Evolutionary conservation across 2,888 invertebrate genomes (phyloP).

Genomic region (Leptothorax acervorum): DNA sequence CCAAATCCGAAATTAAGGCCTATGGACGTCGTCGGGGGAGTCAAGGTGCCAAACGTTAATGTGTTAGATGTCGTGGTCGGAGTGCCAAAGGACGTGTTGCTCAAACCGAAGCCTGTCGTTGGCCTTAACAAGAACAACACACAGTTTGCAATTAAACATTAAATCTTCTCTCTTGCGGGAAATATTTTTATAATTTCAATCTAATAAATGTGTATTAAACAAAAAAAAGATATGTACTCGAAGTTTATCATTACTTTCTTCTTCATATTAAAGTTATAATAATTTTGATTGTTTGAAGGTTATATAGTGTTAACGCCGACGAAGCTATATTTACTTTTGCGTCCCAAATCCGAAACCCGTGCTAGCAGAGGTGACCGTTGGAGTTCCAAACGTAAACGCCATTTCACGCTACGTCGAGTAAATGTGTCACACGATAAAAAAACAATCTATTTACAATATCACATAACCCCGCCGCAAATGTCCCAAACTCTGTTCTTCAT

Average conservation of each 20-base stretch:
- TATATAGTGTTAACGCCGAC: constrained; percentile 51
- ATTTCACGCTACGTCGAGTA: constrained; percentile 50
- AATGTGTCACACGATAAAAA: not conserved
- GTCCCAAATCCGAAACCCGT: constrained; percentile 77
- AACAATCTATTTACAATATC: constrained; percentile 26
- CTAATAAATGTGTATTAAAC: not conserved
- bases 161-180: not conserved
- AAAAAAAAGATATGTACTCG: not conserved
- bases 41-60: constrained; percentile 75
- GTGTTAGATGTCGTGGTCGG: constrained; percentile 74
- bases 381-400: constrained; percentile 80
- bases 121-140: constrained; percentile 63
- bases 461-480: not conserved
- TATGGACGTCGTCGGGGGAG: constrained; percentile 71
- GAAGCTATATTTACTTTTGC: constrained; percentile 76
- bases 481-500: no score
- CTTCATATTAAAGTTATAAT: not conserved
- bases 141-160: not conserved
- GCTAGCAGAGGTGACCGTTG: constrained; percentile 73
- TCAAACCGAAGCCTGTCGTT: constrained; percentile 72
- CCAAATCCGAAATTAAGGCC: constrained; percentile 78
- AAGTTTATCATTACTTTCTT: not conserved
- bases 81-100: constrained; percentile 73
- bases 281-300: constrained; percentile 47
- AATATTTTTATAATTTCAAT: not conserved